Evolutionary conservation across 1,140 invertebrate genomes (phyloP), one percentile per base, ranked within the genome.

Genomic region (Teleopsis dalmanni): DNA sequence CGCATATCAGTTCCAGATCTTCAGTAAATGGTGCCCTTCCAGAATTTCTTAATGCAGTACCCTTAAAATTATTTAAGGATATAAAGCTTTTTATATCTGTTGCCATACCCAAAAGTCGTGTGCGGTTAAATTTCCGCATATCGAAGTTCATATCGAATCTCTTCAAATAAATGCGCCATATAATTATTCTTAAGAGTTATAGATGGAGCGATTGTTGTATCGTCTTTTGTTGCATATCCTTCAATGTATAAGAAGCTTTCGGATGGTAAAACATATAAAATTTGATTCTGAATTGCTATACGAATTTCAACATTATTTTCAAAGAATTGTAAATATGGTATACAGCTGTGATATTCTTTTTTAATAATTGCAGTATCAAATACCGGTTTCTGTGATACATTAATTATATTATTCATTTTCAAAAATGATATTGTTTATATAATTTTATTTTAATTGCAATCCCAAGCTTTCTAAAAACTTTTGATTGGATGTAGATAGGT

Each of bases 121-220:
- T 62, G 31, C 55, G 46, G 62, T 76, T 71, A 43, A 75, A n/a
- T 68, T 56, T 70, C 69, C 3, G 70, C 52, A 22, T 60, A 68
- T 54, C 71, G 71, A 3, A 75, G 7, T 58, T 73, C 69, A 54
- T 72, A 75, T 31, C 70, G 55, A n/a, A 73, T 71, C 52, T 73
- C 71, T 49, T 70, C 61, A 57, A 76, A 75, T 9, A 75, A 49
- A 59, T 63, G 63, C 21, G 61, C 52, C 6, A 71, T 50, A 14
- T 52, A 57, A 56, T 72, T 74, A 55, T 72, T 73, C 11, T 56
- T 54, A 27, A 73, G 45, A 26, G 5, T 47, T n/a, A 50, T 50
- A 1, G 23, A 53, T 3, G 25, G 13, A 11, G 38, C n/a, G 4
- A 45, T 23, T 16, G 44, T 49, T 21, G 50, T 52, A 51, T 59